Conservation (phyloP, 64 coral and sea anemone genomes). For the Montipora efflorescens region DNA sequence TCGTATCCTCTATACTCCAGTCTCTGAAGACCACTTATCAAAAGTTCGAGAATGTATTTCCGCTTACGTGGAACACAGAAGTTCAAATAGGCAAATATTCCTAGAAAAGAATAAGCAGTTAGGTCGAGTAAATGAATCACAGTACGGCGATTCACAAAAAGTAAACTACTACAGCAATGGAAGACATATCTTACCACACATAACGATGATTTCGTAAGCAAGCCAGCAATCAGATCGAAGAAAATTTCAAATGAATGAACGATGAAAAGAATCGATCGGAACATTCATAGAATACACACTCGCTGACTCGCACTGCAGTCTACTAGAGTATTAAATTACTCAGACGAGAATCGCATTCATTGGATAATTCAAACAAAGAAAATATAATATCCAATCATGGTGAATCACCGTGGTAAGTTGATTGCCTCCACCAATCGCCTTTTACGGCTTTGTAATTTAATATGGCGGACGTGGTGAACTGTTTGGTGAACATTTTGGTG, state of each 20-base stretch:
- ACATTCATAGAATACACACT: too few relatives aligned
- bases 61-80: constrained; percentile 94
- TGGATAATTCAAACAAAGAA: constrained; percentile 1
- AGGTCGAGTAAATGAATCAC: too few relatives aligned
- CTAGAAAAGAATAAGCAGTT: constrained; percentile 49
- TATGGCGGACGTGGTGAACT: too few relatives aligned
- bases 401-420: not conserved
- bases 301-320: too few relatives aligned
- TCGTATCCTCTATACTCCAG: constrained; percentile 97
- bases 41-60: constrained; percentile 91
- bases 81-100: constrained; percentile 98
- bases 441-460: too few relatives aligned
- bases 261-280: not conserved
- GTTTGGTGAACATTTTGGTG: too few relatives aligned
- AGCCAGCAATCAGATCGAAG: not conserved
- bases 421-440: too few relatives aligned
- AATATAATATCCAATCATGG: not conserved
- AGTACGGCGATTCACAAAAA: too few relatives aligned
- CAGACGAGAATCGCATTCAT: not conserved
- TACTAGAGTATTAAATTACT: not conserved
- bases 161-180: too few relatives aligned
- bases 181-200: constrained; percentile 24
- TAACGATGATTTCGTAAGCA: not conserved
- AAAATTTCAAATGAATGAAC: not conserved
- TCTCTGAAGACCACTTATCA: constrained; percentile 92